These are phyloP conservation scores for Acanthopagrus latus DNA, from an alignment of 2,797 vertebrate species.

Conservation along the genomic window DNA sequence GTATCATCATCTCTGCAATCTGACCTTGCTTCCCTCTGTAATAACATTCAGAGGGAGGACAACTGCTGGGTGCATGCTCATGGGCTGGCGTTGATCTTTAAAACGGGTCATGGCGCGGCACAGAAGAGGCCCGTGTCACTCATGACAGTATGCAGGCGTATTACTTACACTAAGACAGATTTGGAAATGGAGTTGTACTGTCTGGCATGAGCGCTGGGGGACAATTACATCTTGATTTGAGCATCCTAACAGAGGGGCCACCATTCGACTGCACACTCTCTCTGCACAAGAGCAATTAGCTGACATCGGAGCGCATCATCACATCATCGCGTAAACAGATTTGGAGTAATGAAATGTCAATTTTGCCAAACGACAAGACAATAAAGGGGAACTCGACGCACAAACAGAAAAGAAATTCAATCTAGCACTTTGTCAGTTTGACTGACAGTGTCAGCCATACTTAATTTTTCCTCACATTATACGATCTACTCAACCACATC, in stretches of 20 bases:
- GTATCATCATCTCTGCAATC: slow-evolving; percentile 94
- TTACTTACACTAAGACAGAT: slow-evolving; percentile 83
- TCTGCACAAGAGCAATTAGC: slow-evolving; percentile 62
- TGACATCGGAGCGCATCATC: slow-evolving; percentile 36
- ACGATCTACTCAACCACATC: slow-evolving; percentile 46
- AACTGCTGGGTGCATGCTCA: slow-evolving; percentile 91
- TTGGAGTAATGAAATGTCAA: slow-evolving; percentile 44
- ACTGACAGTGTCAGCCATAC: slow-evolving; percentile 66
- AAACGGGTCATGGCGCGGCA: slow-evolving; percentile 87
- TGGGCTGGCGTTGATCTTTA: slow-evolving; percentile 88
- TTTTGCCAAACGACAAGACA: slow-evolving; percentile 55
- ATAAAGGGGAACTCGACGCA: slow-evolving; percentile 38
- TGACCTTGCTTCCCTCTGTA: slow-evolving; percentile 95
- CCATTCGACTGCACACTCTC: slow-evolving; percentile 44
- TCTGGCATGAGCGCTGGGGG: slow-evolving; percentile 46
- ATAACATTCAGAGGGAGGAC: slow-evolving; percentile 92
- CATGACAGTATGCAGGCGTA: slow-evolving; percentile 79
- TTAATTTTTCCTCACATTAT: slow-evolving; percentile 61
- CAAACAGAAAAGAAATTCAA: slow-evolving; percentile 37
- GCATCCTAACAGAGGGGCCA: slow-evolving; percentile 52
- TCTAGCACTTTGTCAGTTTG: slow-evolving; percentile 68
- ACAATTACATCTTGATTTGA: slow-evolving; percentile 73
- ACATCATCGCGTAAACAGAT: slow-evolving; percentile 51
- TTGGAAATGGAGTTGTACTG: slow-evolving; percentile 72
- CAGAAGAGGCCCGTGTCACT: slow-evolving; percentile 84